A percentile compares a stretch with the other conserved stretches of the same genome.
Conservation (phyloP, 1,140 invertebrate species). For the Lordiphosa mommai region DNA sequence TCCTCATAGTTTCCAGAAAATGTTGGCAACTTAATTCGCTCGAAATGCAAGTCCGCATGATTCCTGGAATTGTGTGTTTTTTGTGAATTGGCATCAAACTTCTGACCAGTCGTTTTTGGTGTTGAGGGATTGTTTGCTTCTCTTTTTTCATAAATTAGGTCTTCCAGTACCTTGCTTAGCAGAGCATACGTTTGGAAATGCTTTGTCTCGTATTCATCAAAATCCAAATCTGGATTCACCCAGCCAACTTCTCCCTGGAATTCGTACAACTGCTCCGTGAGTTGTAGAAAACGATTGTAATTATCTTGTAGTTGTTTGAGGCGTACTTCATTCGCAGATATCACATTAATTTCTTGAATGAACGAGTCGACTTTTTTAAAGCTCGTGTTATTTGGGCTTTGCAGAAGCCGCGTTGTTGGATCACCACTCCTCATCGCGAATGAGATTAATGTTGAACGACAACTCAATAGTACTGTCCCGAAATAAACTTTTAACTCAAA, state of each 20-base stretch:
- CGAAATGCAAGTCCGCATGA: neutral
- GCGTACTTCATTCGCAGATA: neutral
- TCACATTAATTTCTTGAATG: neutral
- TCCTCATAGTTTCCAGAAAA: neutral
- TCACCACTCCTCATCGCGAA: neutral
- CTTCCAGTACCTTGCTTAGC: neutral
- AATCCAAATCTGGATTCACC: neutral
- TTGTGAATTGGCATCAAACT: neutral
- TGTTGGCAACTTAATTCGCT: slow-evolving; percentile 2
- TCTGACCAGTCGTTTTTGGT: no score
- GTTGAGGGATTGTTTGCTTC: neutral
- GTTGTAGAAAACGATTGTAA: neutral
- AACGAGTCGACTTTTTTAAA: neutral
- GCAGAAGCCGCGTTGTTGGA: neutral
- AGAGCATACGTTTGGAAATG: neutral
- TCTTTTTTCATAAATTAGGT: neutral
- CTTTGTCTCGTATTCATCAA: neutral
- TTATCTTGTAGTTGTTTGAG: neutral
- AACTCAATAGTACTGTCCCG: neutral
- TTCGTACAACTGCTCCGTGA: neutral
- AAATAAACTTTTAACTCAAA: neutral
- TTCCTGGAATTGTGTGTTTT: neutral
- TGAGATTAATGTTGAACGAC: neutral
- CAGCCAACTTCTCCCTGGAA: neutral
- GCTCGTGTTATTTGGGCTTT: neutral